Evolutionary conservation across 2,113 vertebrate genomes (phyloP).

Genomic region (Tachysurus vachellii): DNA sequence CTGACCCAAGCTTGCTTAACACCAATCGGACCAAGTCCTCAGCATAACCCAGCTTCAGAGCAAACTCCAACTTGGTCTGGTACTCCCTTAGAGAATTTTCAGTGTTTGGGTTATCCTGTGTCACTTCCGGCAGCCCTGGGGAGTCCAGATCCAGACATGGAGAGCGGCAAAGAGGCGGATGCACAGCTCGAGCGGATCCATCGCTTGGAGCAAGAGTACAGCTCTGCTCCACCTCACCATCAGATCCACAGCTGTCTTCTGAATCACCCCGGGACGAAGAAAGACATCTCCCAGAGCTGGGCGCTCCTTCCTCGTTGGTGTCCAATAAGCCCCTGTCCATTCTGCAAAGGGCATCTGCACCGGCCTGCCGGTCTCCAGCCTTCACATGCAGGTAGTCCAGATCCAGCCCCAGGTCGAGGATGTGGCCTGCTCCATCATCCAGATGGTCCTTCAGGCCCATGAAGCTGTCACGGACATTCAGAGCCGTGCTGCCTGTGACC

Average conservation of each 20-base stretch:
- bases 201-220: slow-evolving; percentile 52
- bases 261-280: slow-evolving; percentile 68
- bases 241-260: slow-evolving; percentile 80
- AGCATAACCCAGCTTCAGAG: slow-evolving; percentile 94
- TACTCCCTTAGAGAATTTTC: slow-evolving; percentile 80
- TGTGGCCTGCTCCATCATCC: slow-evolving; percentile 74
- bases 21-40: slow-evolving; percentile 93
- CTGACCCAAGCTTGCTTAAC: slow-evolving; percentile 89
- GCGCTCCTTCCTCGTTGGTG: slow-evolving; percentile 70
- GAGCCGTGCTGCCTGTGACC: slow-evolving; percentile 71
- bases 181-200: slow-evolving; percentile 70
- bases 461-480: slow-evolving; percentile 86
- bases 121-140: slow-evolving; percentile 76
- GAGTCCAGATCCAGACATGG: slow-evolving; percentile 85
- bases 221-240: slow-evolving; percentile 75
- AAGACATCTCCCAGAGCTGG: slow-evolving; percentile 68
- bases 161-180: slow-evolving; percentile 84
- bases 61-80: slow-evolving; percentile 96
- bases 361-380: slow-evolving; percentile 80
- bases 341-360: slow-evolving; percentile 77
- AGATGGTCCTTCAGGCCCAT: slow-evolving; percentile 98
- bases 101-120: slow-evolving; percentile 76
- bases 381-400: slow-evolving; percentile 86
- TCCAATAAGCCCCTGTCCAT: slow-evolving; percentile 84
- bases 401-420: slow-evolving; percentile 76